A percentile compares a stretch with the other conserved stretches of the same genome.
Evolutionary conservation across 2,888 invertebrate genomes (phyloP).

Genomic region (Gryllus longicercus): DNA sequence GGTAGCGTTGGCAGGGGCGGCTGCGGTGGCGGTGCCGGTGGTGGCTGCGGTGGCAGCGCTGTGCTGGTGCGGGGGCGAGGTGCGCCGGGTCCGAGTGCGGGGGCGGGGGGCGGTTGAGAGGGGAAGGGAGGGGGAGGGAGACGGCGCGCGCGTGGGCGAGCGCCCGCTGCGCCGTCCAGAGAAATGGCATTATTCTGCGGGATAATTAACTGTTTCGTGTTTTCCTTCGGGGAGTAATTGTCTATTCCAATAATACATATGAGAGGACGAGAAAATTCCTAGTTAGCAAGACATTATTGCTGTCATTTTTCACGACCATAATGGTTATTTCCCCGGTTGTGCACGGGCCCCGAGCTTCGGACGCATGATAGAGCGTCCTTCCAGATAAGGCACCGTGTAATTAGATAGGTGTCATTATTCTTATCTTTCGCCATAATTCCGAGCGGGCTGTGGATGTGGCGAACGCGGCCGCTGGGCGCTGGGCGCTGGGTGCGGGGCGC

Average conservation of each 20-base stretch:
- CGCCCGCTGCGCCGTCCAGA: background rate
- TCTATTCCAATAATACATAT: constrained; percentile 17
- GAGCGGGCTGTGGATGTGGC: background rate
- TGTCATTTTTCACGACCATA: constrained; percentile 10
- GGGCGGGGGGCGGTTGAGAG: background rate
- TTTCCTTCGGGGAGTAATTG: constrained; percentile 17
- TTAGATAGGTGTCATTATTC: constrained; percentile 17
- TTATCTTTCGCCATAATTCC: constrained; percentile 8
- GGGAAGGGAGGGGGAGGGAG: background rate
- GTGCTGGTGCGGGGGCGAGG: no score
- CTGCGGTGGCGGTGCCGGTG: no score
- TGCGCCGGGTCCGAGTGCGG: background rate
- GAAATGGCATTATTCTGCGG: constrained; percentile 17
- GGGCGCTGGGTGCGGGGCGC: background rate
- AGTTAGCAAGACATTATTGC: constrained; percentile 11
- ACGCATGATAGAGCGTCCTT: background rate
- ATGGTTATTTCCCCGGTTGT: constrained; percentile 3
- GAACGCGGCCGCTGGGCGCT: background rate
- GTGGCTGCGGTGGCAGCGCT: no score
- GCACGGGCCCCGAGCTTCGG: background rate
- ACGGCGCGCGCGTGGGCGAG: background rate
- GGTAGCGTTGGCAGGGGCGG: no score
- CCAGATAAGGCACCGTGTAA: constrained; percentile 17
- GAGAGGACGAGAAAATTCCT: constrained; percentile 17
- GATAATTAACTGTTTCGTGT: constrained; percentile 3